These are phyloP conservation scores for Rapana venosa DNA, from an alignment of 2,888 invertebrate genomes.

Conservation along the genomic window DNA sequence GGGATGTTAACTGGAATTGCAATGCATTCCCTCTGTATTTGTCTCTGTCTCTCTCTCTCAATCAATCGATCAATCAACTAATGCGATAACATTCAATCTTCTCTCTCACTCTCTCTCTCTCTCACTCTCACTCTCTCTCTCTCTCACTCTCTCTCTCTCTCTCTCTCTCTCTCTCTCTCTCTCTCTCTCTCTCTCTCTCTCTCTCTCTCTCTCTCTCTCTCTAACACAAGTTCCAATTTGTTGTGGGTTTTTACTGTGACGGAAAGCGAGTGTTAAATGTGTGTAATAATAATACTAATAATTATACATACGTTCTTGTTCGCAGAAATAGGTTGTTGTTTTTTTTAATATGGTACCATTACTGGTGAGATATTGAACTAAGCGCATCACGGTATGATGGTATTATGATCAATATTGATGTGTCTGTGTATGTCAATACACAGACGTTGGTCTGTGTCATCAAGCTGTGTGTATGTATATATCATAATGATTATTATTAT, in stretches of 20 bases:
- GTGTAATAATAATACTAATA: no score
- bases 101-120: constrained; percentile 6
- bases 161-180: neutral
- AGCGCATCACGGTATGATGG: neutral
- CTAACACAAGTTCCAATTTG: neutral
- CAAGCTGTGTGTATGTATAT: neutral
- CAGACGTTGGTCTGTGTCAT: neutral
- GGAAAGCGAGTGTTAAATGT: no score
- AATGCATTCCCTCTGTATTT: no score
- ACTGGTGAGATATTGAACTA: neutral
- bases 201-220: constrained; percentile 13
- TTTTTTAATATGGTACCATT: neutral
- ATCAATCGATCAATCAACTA: no score
- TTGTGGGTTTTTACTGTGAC: no score
- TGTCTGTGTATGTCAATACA: neutral
- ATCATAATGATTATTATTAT: neutral
- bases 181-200: neutral
- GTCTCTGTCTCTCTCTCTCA: no score
- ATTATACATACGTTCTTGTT: neutral
- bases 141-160: neutral
- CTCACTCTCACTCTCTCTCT: neutral
- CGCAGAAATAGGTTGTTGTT: neutral
- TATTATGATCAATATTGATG: neutral
- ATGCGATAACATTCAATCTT: no score
- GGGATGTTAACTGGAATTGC: no score